Base-by-base conservation (phyloP, 2,888 invertebrate species). In the Linnaemya tessellans region DNA sequence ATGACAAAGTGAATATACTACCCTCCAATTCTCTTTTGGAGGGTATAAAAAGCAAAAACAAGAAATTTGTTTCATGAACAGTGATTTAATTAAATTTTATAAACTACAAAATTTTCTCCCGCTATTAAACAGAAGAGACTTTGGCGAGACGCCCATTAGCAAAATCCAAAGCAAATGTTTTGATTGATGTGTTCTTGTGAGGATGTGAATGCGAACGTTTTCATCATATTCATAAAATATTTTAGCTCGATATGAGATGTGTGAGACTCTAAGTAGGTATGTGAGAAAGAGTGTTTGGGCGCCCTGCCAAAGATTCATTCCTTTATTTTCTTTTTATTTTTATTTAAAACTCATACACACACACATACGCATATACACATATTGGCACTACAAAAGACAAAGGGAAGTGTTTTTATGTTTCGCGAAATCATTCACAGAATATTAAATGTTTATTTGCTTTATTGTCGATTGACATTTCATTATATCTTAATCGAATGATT, bases 171-270 rank as follows among this genome's bases (percentile, higher is more conserved):
- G 4, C 8, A 58, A 7, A 58, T 30, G 22, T 1, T 8, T 22
- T 13, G 15, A 43, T 1, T 1, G 22, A 43, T 22, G 58, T 38
- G n/a, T 25, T 64, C 38, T 1, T 13, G 41, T 41, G 11, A 20
- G 9, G 20, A 8, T 54, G 20, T 64, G 38, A 30, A 70, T 75
- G 30, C 67, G 9, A 35, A 54, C 38, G 46, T 70, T 15, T 77
- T 30, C 22, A 35, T 62, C 18, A 20, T 3, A 8, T 15, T 25
- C 71, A 65, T 67, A 51, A 35, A 56, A 73, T 64, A 49, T 73
- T 71, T 73, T n/a, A 56, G 18, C 35, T 46, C 15, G 56, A 73
- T 73, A 49, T 80, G 9, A 62, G 49, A 22, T 64, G 43, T 64
- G 35, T 9, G 30, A 38, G 70, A 60, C 41, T 25, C 51, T 73